Percentiles rank a stretch among this genome's conserved stretches.
phyloP scores from a whole-genome alignment of 2,113 vertebrate species.

The Pluvialis apricaria region DNA sequence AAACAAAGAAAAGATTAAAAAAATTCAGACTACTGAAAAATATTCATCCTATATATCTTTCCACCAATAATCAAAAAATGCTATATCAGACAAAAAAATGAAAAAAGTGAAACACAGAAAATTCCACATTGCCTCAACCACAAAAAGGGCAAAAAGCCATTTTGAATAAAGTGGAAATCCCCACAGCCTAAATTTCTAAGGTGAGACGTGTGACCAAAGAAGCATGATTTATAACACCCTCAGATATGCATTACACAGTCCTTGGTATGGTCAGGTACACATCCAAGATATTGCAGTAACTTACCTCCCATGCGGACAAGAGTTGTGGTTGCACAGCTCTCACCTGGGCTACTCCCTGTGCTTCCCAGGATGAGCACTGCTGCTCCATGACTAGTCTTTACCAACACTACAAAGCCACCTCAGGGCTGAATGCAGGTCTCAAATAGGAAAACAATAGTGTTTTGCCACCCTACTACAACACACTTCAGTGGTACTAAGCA shows the following conservation, averaged over 20 bases:
- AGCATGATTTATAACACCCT: background rate
- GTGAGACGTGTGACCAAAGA: background rate
- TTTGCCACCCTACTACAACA: background rate
- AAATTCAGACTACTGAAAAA: background rate
- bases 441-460: fast-evolving
- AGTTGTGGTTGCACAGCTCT: background rate
- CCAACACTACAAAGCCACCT: background rate
- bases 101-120: background rate
- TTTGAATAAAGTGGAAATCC: background rate
- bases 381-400: too few species aligned
- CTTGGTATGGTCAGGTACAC: background rate
- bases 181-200: background rate
- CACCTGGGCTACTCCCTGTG: fast-evolving
- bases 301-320: background rate
- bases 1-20: background rate
- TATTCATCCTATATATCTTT: background rate
- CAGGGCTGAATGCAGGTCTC: background rate
- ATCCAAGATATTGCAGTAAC: background rate
- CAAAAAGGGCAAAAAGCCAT: background rate
- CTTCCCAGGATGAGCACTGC: too few species aligned
- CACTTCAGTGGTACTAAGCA: background rate
- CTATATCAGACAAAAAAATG: background rate
- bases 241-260: background rate
- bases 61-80: background rate
- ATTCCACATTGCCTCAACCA: background rate